These are phyloP conservation scores for Cryptoblepharus egeriae DNA, from an alignment of 2,797 vertebrate genomes.

Conservation along the genomic window DNA sequence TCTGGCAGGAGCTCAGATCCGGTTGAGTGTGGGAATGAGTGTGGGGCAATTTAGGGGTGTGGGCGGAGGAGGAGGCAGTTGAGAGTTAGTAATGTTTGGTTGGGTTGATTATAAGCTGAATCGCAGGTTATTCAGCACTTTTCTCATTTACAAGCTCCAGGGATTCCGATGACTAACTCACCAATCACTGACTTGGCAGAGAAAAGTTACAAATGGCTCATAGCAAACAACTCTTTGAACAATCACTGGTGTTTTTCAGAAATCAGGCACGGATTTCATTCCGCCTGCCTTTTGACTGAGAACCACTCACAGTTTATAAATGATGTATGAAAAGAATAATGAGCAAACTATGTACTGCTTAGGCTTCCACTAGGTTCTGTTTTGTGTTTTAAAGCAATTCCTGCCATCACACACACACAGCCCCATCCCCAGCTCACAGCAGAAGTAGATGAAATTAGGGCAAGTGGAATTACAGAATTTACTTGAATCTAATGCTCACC, in stretches of 20 bases:
- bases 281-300: conserved; percentile 34
- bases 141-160: conserved; percentile 69
- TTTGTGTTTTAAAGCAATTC: conserved; percentile 50
- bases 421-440: neutral
- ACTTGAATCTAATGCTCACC: too few relatives aligned
- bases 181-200: conserved; percentile 65
- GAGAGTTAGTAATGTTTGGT: conserved; percentile 67
- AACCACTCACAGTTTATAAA: conserved; percentile 29
- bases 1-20: conserved; percentile 41
- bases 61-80: conserved; percentile 50
- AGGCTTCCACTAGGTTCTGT: conserved; percentile 29
- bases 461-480: conserved; percentile 8
- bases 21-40: conserved; percentile 18
- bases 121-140: conserved; percentile 72
- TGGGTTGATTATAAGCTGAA: conserved; percentile 70
- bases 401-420: neutral
- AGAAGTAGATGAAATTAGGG: neutral
- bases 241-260: conserved; percentile 52
- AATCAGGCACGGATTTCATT: conserved; percentile 1
- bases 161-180: conserved; percentile 71
- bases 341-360: conserved; percentile 10
- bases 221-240: conserved; percentile 59
- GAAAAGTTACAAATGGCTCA: conserved; percentile 27
- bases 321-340: conserved; percentile 44
- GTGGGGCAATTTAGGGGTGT: conserved; percentile 50